Evolutionary conservation across 2,113 vertebrate genomes (phyloP).

Genomic region (Phalacrocorax brasilianus): DNA sequence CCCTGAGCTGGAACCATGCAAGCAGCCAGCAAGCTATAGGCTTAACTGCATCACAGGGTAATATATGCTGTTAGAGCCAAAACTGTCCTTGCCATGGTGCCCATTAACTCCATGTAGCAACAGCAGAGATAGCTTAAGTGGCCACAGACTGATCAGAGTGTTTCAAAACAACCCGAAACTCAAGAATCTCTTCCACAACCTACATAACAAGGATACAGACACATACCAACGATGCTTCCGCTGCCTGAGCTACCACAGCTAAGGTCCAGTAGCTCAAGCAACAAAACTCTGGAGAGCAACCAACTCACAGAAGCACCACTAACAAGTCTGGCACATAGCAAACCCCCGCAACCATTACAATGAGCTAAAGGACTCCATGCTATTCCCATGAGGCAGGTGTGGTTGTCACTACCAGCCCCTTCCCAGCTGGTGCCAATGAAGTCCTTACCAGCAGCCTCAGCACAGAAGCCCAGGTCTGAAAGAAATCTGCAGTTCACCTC

Average conservation of each 20-base stretch:
- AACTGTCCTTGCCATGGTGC: neutral
- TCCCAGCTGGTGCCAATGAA: neutral
- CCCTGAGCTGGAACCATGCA: neutral
- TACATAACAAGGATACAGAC: neutral
- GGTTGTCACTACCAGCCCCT: neutral
- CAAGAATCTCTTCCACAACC: neutral
- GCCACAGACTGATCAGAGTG: neutral
- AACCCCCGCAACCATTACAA: neutral
- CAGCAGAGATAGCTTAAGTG: neutral
- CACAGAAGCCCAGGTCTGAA: neutral
- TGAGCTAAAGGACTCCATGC: neutral
- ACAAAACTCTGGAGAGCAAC: neutral
- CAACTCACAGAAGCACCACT: neutral
- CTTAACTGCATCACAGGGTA: neutral
- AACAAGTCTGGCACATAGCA: neutral
- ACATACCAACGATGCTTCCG: accelerated
- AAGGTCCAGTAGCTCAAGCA: neutral
- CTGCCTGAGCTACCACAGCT: neutral
- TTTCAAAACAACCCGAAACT: neutral
- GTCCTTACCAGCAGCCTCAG: neutral
- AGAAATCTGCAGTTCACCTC: neutral
- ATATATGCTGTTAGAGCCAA: neutral
- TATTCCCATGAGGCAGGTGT: neutral
- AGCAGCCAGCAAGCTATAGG: neutral
- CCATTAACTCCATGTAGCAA: neutral